phyloP scores from a whole-genome alignment of 2,888 invertebrate species.

The Isoperla grammatica region DNA sequence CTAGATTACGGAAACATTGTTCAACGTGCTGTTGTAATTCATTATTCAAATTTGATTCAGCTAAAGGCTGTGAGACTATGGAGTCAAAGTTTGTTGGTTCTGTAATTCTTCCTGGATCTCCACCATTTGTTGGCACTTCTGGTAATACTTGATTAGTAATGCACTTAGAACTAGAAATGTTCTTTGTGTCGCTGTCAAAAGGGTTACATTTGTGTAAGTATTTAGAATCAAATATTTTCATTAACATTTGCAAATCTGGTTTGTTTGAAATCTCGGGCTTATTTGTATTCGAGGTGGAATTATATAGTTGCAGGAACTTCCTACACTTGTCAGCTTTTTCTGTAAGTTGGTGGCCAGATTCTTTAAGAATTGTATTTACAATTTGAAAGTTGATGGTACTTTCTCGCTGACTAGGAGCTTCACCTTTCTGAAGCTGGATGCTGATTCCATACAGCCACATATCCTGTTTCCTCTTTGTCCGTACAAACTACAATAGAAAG shows the following conservation, averaged over 20 bases:
- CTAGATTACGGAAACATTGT: slow-evolving; percentile 39
- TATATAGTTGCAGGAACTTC: slow-evolving; percentile 33
- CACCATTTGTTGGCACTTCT: too few species aligned
- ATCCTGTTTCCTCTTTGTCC: slow-evolving; percentile 37
- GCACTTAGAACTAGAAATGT: too few species aligned
- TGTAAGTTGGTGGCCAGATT: slow-evolving; percentile 33
- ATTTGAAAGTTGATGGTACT: slow-evolving; percentile 32
- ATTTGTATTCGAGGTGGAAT: slow-evolving; percentile 8
- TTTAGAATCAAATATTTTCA: slow-evolving; percentile 34
- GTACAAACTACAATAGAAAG: slow-evolving; percentile 25
- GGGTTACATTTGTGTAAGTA: slow-evolving; percentile 28
- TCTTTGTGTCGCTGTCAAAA: too few species aligned
- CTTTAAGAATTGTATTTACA: slow-evolving; percentile 33
- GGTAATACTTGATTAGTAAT: too few species aligned
- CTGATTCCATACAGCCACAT: slow-evolving; percentile 45
- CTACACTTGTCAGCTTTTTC: slow-evolving; percentile 35
- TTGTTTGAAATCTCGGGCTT: slow-evolving; percentile 22
- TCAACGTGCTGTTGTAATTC: slow-evolving; percentile 38
- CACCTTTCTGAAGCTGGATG: slow-evolving; percentile 36
- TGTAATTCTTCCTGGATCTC: too few species aligned
- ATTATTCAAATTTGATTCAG: not conserved
- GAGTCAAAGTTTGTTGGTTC: too few species aligned
- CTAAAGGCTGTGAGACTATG: too few species aligned
- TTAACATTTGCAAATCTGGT: slow-evolving; percentile 30
- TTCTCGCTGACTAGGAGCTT: slow-evolving; percentile 26